A percentile compares a stretch with the other conserved stretches of the same genome.
Evolutionary conservation across 2,113 vertebrate genomes (phyloP).

Genomic region (Pyxicephalus adspersus): DNA sequence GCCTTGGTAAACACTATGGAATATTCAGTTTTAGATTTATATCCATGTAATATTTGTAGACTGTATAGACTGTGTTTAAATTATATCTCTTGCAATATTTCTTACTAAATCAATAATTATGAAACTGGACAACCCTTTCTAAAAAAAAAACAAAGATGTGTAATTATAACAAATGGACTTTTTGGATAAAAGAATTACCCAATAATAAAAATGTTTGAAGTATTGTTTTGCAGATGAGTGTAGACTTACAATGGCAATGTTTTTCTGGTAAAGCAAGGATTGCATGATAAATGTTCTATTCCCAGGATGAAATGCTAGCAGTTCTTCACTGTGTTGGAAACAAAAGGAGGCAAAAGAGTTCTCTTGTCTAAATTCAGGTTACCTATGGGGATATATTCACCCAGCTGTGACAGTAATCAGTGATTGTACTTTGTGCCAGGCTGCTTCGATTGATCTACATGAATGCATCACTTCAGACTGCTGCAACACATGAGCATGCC

Average conservation of each 20-base stretch:
- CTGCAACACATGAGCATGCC: slow-evolving; percentile 27
- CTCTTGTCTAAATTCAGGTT: slow-evolving; percentile 12
- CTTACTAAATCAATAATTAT: too few species aligned
- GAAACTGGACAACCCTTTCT: not conserved
- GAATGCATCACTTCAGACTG: slow-evolving; percentile 44
- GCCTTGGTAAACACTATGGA: too few species aligned
- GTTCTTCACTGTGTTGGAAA: slow-evolving; percentile 16
- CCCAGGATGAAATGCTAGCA: not conserved
- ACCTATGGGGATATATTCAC: slow-evolving; percentile 51
- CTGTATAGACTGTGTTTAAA: too few species aligned
- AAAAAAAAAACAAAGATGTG: not conserved
- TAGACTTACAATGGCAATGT: not conserved
- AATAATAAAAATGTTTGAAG: not conserved
- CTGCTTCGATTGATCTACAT: slow-evolving; percentile 39
- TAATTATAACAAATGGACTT: not conserved
- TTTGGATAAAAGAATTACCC: not conserved
- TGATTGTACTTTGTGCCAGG: slow-evolving; percentile 23
- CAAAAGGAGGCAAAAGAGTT: not conserved
- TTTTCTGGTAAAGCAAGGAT: not conserved
- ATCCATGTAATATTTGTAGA: too few species aligned
- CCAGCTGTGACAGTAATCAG: slow-evolving; percentile 37
- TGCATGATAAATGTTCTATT: not conserved
- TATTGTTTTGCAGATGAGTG: not conserved
- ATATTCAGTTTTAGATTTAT: too few species aligned
- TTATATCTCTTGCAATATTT: too few species aligned